These are phyloP conservation scores for Cryptocheilus praepositus DNA, from an alignment of 2,888 invertebrate species.

Conservation along the genomic window DNA sequence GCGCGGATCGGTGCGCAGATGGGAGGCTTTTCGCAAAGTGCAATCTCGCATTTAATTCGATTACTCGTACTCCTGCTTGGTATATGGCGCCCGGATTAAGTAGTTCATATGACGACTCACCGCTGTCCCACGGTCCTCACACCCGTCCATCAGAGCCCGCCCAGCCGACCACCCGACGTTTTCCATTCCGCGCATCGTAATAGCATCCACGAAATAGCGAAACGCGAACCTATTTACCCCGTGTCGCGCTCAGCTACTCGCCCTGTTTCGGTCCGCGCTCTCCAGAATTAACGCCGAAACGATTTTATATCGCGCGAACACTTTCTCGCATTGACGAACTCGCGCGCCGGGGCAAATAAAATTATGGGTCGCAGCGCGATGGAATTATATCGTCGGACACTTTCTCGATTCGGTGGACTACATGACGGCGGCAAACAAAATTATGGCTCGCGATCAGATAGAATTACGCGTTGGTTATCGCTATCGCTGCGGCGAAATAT, in stretches of 20 bases:
- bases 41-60: conserved; percentile 60
- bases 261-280: conserved; percentile 28
- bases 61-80: conserved; percentile 43
- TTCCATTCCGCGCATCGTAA: background rate
- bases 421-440: too few species aligned
- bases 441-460: too few species aligned
- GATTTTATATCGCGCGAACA: conserved; percentile 7
- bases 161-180: background rate
- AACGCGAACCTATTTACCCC: conserved; percentile 7
- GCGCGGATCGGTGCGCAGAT: conserved; percentile 18
- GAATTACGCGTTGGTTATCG: too few species aligned
- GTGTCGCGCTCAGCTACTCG: conserved; percentile 13
- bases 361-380: too few species aligned
- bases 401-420: background rate
- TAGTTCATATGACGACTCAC: conserved; percentile 50
- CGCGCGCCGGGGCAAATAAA: too few species aligned
- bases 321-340: background rate
- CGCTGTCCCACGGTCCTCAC: background rate
- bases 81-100: conserved; percentile 43
- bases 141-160: background rate
- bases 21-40: conserved; percentile 33
- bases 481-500: too few species aligned
- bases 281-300: conserved; percentile 19
- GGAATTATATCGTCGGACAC: background rate
- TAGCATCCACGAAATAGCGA: background rate